A percentile compares a stretch with the other conserved stretches of the same genome.
These are phyloP conservation scores for Tinea pellionella DNA, from an alignment of 2,888 invertebrate genomes.

Conservation along the genomic window DNA sequence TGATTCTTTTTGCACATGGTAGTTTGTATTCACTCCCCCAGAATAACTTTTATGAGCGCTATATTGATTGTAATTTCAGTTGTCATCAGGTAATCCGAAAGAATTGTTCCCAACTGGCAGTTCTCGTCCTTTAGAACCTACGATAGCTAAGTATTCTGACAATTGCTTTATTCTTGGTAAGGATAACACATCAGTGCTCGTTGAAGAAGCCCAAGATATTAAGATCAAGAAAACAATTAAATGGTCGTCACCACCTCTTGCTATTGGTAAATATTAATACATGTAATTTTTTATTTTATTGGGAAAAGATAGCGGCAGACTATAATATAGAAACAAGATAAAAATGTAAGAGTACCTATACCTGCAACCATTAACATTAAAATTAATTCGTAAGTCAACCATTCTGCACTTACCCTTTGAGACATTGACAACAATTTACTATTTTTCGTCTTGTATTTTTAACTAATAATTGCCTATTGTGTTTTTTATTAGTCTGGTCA, in stretches of 20 bases:
- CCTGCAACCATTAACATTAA: too few species aligned
- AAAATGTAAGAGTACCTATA: too few species aligned
- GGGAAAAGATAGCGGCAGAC: too few species aligned
- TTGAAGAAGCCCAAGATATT: slow-evolving; percentile 77
- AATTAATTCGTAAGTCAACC: too few species aligned
- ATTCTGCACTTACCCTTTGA: too few species aligned
- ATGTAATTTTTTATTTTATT: too few species aligned
- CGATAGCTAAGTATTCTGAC: slow-evolving; percentile 81
- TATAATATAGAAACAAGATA: too few species aligned
- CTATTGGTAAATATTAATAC: slow-evolving; percentile 70
- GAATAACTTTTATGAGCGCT: neutral
- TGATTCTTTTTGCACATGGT: too few species aligned
- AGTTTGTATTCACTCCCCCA: too few species aligned
- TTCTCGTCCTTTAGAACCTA: slow-evolving; percentile 83
- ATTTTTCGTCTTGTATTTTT: neutral
- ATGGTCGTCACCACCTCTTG: slow-evolving; percentile 83
- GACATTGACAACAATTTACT: too few species aligned
- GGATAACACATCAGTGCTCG: slow-evolving; percentile 88
- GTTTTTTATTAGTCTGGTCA: neutral
- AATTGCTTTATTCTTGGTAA: slow-evolving; percentile 84
- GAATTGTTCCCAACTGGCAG: slow-evolving; percentile 89
- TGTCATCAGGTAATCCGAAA: slow-evolving; percentile 73
- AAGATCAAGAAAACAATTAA: slow-evolving; percentile 76
- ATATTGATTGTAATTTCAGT: slow-evolving; percentile 26
- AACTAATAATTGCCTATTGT: neutral